phyloP scores from a whole-genome alignment of 2,797 vertebrate species.

The Chanos chanos region DNA sequence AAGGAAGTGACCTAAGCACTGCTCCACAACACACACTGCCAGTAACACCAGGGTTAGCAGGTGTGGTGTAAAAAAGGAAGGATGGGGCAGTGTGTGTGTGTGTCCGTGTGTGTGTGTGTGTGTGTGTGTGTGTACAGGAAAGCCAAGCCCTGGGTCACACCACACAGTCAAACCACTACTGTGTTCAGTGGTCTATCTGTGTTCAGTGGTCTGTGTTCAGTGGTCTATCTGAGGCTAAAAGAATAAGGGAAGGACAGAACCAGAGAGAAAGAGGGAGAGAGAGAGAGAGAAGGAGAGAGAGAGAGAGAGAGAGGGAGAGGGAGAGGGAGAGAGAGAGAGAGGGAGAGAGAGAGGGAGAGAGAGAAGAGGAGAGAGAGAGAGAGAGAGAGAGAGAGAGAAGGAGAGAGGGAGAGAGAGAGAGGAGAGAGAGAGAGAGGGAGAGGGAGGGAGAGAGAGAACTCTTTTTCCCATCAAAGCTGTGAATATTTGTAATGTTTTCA shows the following conservation, averaged over 20 bases:
- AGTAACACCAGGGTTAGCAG: slow-evolving; percentile 47
- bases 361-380: not conserved
- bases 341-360: not conserved
- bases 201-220: too few species aligned
- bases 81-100: not conserved
- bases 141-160: not conserved
- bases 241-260: too few species aligned
- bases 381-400: not conserved
- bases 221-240: too few species aligned
- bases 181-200: too few species aligned
- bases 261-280: not conserved
- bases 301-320: not conserved
- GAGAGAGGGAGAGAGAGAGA: not conserved
- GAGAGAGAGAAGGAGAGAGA: not conserved
- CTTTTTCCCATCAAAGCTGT: not conserved
- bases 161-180: not conserved
- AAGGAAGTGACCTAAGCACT: slow-evolving; percentile 54
- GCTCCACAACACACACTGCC: slow-evolving; percentile 54
- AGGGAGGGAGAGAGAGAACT: slow-evolving; percentile 27
- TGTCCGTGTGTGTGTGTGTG: not conserved
- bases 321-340: not conserved
- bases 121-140: slow-evolving; percentile 12
- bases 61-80: slow-evolving; percentile 36
- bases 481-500: not conserved
- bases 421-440: slow-evolving; percentile 47